Percentiles rank a stretch among this genome's conserved stretches.
Conservation (phyloP, 2,113 vertebrate genomes). For the Melospiza georgiana region DNA sequence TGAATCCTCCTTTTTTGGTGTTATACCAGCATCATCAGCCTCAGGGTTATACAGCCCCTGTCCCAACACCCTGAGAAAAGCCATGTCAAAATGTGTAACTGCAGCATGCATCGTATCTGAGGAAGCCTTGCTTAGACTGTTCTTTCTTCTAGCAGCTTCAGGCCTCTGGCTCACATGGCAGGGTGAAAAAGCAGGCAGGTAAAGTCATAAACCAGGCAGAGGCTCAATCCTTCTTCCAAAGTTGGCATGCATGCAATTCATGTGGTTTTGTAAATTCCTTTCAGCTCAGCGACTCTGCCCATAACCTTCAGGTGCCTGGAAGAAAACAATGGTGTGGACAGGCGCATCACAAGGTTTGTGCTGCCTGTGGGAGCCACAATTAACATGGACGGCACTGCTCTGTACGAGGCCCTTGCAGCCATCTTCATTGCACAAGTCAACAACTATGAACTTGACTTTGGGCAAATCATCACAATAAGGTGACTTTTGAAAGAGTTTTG, state of each 20-base stretch:
- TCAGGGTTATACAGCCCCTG: not conserved
- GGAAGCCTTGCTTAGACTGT: conserved; percentile 32
- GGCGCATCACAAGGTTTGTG: conserved; percentile 91
- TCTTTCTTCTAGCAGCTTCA: conserved; percentile 47
- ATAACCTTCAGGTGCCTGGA: conserved; percentile 97
- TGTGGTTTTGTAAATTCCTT: conserved; percentile 4
- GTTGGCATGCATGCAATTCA: not conserved
- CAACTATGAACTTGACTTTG: conserved; percentile 94
- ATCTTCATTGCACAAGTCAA: conserved; percentile 99
- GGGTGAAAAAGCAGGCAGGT: conserved; percentile 47
- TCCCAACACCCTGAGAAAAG: not conserved
- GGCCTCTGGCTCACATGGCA: conserved; percentile 38
- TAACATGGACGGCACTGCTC: conserved; percentile 96
- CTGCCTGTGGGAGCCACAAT: conserved; percentile 95
- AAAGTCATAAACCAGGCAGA: conserved; percentile 19
- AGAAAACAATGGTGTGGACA: conserved; percentile 91
- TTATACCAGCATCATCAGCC: not conserved
- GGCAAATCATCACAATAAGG: conserved; percentile 98
- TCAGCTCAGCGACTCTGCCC: conserved; percentile 93
- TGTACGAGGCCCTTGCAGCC: conserved; percentile 94
- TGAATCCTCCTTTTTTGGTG: not conserved
- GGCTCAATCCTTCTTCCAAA: not conserved
- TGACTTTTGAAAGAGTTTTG: conserved; percentile 48
- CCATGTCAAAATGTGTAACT: not conserved
- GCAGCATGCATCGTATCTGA: not conserved